A percentile compares a stretch with the other conserved stretches of the same genome.
These are phyloP conservation scores for Phalangium opilio DNA, from an alignment of 2,888 invertebrate genomes.

Conservation along the genomic window DNA sequence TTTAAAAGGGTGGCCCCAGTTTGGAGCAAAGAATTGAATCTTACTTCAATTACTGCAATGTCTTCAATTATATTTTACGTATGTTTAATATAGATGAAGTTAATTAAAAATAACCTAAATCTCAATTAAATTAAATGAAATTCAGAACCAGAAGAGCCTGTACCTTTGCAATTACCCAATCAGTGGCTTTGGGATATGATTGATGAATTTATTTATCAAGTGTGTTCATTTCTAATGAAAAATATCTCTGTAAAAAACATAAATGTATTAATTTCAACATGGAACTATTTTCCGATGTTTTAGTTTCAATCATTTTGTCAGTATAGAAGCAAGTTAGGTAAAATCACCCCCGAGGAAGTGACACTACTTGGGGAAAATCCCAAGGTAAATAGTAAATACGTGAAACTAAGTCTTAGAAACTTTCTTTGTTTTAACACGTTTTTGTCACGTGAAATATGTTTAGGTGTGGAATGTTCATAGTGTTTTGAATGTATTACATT, in stretches of 20 bases:
- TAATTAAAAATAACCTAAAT: slow-evolving; percentile 1
- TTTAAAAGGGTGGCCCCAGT: slow-evolving; percentile 61
- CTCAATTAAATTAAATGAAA: too few relatives aligned
- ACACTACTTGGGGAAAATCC: slow-evolving; percentile 51
- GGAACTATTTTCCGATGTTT: slow-evolving; percentile 9
- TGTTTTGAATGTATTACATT: slow-evolving; percentile 92
- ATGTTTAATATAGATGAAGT: too few relatives aligned
- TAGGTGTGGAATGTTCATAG: slow-evolving; percentile 89
- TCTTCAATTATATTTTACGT: slow-evolving; percentile 91
- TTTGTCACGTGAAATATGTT: slow-evolving; percentile 6
- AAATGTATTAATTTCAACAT: too few relatives aligned
- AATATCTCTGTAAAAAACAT: not conserved
- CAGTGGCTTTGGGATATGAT: slow-evolving; percentile 99
- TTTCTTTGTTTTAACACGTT: not conserved
- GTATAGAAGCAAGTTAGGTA: slow-evolving; percentile 51
- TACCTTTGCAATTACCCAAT: slow-evolving; percentile 80
- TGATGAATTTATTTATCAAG: slow-evolving; percentile 97
- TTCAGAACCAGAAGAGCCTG: slow-evolving; percentile 51
- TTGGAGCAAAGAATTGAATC: slow-evolving; percentile 85
- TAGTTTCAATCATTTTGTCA: slow-evolving; percentile 42
- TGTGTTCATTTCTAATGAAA: slow-evolving; percentile 17
- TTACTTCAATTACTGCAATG: slow-evolving; percentile 93
- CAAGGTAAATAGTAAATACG: slow-evolving; percentile 39
- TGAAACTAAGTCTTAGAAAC: not conserved
- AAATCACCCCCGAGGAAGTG: slow-evolving; percentile 63